Conservation (phyloP, 2,113 vertebrate genomes). For the Mustelus asterias region DNA sequence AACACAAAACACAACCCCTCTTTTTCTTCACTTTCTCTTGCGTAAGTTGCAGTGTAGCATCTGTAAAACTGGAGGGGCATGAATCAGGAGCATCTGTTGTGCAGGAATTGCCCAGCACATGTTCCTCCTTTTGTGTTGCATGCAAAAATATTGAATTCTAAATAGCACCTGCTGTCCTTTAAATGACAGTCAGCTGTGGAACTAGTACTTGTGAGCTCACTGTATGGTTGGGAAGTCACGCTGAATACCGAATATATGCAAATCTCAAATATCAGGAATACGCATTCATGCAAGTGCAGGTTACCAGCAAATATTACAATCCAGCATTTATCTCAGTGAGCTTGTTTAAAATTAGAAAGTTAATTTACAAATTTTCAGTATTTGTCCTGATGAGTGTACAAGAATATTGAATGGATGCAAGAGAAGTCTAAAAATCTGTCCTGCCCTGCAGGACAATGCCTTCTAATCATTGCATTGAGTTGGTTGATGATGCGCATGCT, state of each 20-base stretch:
- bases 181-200: neutral
- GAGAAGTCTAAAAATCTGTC: neutral
- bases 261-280: neutral
- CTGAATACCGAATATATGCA: neutral
- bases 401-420: neutral
- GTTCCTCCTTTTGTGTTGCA: neutral
- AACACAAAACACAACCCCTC: neutral
- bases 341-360: neutral
- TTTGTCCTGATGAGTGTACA: neutral
- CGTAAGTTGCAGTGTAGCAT: neutral
- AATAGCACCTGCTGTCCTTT: neutral
- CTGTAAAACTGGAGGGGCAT: neutral
- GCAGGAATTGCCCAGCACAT: neutral
- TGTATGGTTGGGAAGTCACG: neutral
- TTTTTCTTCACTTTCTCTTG: neutral
- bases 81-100: neutral
- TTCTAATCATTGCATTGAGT: neutral
- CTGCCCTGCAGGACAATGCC: neutral
- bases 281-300: neutral
- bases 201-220: neutral
- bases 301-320: neutral
- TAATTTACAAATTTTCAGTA: neutral
- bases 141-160: neutral
- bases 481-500: neutral
- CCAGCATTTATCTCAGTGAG: neutral